Evolutionary conservation across 2,888 invertebrate species (phyloP), one percentile per base, ranked within the genome.

Genomic region (Cremastobaeus sp.): DNA sequence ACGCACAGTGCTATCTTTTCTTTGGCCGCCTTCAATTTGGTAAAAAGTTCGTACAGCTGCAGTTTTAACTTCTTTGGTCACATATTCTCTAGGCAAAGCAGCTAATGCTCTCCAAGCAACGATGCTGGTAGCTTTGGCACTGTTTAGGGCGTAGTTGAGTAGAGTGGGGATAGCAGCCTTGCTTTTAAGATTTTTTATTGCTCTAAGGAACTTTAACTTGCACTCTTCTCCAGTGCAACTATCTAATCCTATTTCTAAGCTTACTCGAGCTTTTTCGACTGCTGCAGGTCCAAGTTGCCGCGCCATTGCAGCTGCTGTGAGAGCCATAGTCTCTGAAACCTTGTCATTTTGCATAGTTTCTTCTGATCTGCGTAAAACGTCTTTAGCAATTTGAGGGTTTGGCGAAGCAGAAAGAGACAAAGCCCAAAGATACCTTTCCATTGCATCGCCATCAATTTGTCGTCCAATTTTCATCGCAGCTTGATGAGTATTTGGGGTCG

Each of bases 361-460:
- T 25, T 88, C 88, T 25, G 89, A 90, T 52, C 88, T 85, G 6
- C 82, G 87, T 28, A 90, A 75, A 4, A 91, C 80, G 68, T 90
- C 89, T 41, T 86, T 88, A 74, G 92, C 87, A 9, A 92, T 86
- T 50, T 90, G 90, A 80, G 94, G 92, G 79, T 93, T 90, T 0
- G 87, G 87, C 1, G 75, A 69, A 0, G 93, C 90, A 0, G 92
- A 91, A 43, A 93, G 89, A 0, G 95, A 93, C 6, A 93, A 84
- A 0, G 93, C 91, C 90, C 95, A 92, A 1, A 95, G 88, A 85
- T 95, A 95, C 65, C 94, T 89, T 82, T 95, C 95, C 0, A 91
- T 89, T 21, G 90, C 86, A 12, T 91, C 90, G n/a, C 90, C 87
- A 6, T 88, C 85, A 25, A 90, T 89, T 48, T 85, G 84, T 50